phyloP scores from a whole-genome alignment of 2,113 vertebrate species.

The Cyphotilapia sp. region DNA sequence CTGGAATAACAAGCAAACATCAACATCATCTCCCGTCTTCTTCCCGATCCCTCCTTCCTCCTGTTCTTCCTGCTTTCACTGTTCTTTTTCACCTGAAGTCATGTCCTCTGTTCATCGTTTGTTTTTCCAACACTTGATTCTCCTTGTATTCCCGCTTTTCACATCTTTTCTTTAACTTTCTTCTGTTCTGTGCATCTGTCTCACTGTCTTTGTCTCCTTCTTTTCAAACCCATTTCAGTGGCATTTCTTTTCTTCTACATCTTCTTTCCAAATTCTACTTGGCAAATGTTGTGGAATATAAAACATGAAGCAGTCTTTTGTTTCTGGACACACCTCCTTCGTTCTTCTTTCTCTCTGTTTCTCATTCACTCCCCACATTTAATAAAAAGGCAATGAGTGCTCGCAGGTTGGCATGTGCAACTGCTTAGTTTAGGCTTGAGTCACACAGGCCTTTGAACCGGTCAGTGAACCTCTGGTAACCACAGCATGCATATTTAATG shows the following conservation, averaged over 20 bases:
- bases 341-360: neutral
- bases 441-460: neutral
- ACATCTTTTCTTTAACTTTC: neutral
- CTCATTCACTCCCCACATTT: neutral
- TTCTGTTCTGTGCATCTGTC: neutral
- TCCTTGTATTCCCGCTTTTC: neutral
- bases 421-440: neutral
- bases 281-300: neutral
- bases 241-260: neutral
- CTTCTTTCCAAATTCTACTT: neutral
- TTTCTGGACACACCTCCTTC: neutral
- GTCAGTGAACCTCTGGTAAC: neutral
- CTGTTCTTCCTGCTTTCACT: neutral
- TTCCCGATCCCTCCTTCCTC: neutral
- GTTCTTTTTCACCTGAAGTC: neutral
- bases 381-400: neutral
- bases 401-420: neutral
- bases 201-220: neutral
- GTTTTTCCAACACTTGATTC: neutral
- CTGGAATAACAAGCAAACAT: slow-evolving; percentile 69
- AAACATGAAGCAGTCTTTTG: neutral
- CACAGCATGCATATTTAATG: neutral
- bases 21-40: slow-evolving; percentile 46
- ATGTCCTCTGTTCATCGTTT: neutral
- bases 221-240: neutral